Conservation (phyloP, 2,888 invertebrate genomes). For the Synergus gifuensis region DNA sequence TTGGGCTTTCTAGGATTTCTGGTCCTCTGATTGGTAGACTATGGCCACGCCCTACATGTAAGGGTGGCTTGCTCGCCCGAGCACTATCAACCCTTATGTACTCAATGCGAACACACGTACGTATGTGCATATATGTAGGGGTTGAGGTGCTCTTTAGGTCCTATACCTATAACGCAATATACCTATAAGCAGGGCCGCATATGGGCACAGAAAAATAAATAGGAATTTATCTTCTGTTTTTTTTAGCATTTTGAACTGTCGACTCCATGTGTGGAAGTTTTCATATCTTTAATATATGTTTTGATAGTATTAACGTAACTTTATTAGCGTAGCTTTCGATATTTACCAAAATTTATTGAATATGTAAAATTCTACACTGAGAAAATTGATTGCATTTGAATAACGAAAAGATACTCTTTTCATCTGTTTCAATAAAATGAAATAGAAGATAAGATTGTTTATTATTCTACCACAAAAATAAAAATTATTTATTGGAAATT, state of each 20-base stretch:
- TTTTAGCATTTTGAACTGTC: neutral
- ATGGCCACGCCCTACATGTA: constrained; percentile 75
- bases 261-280: neutral
- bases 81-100: constrained; percentile 72
- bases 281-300: neutral
- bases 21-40: constrained; percentile 71
- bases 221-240: constrained; percentile 9
- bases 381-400: no score
- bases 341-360: no score
- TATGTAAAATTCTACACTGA: no score
- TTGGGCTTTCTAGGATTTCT: constrained; percentile 70
- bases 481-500: no score
- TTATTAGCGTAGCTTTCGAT: no score
- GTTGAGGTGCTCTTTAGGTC: constrained; percentile 40
- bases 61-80: constrained; percentile 70
- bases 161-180: constrained; percentile 2
- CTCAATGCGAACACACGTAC: constrained; percentile 67
- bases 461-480: no score
- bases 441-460: no score
- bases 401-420: no score
- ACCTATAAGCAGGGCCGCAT: constrained; percentile 27
- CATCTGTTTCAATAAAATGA: no score
- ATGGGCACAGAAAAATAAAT: constrained; percentile 50
- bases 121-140: constrained; percentile 45
- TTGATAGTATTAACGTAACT: no score